Evolutionary conservation across 2,888 invertebrate genomes (phyloP).

Genomic region (Idaea straminata): DNA sequence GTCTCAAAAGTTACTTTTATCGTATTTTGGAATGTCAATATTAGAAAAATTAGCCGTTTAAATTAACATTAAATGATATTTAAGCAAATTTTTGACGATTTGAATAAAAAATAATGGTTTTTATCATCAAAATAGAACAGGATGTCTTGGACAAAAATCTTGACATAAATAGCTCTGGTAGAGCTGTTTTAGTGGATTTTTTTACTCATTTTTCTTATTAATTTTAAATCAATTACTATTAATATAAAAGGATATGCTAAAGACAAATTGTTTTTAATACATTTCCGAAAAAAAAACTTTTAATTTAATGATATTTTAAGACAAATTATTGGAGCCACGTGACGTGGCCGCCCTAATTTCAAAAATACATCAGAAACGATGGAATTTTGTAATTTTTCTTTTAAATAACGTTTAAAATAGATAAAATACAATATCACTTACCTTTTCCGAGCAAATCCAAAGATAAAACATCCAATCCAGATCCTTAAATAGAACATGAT

Average conservation of each 20-base stretch:
- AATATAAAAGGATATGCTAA: background rate
- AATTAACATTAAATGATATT: background rate
- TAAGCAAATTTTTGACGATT: background rate
- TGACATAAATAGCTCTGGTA: background rate
- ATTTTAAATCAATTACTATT: background rate
- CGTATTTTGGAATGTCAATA: background rate
- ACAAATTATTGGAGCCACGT: slow-evolving; percentile 1
- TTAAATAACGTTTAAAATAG: background rate
- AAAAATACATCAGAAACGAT: background rate
- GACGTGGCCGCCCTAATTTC: background rate
- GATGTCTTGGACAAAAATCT: background rate
- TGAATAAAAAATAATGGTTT: background rate
- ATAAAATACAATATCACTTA: background rate
- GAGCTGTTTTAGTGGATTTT: background rate
- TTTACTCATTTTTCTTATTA: background rate
- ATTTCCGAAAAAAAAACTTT: background rate
- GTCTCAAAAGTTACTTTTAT: background rate
- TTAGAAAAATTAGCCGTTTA: background rate
- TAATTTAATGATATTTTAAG: background rate
- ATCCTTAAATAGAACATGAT: background rate
- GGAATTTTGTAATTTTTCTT: background rate
- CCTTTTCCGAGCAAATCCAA: background rate
- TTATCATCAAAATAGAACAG: background rate
- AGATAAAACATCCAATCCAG: background rate
- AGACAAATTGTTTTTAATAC: background rate